Conservation (phyloP, 2,888 invertebrate genomes). For the Germaria angustata region DNA sequence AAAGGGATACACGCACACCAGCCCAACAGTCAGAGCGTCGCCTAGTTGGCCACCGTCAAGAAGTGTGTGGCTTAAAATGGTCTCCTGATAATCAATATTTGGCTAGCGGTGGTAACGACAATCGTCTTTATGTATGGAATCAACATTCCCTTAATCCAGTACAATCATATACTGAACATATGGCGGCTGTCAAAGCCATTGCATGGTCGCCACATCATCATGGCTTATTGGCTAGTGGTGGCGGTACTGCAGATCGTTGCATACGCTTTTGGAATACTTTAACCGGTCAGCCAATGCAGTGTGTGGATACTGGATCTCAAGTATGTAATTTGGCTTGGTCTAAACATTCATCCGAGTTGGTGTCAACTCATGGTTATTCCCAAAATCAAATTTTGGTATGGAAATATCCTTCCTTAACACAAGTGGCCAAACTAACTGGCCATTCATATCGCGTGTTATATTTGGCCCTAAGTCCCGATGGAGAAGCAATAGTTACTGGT, state of each 20-base stretch:
- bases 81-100: conserved; percentile 98
- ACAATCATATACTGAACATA: conserved; percentile 96
- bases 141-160: conserved; percentile 92
- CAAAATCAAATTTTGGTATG: conserved; percentile 99
- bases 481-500: conserved; percentile 99
- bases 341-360: conserved; percentile 97
- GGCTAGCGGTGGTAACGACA: conserved; percentile 98
- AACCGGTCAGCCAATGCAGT: conserved; percentile 98
- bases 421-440: conserved; percentile 97
- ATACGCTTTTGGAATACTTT: conserved; percentile 99
- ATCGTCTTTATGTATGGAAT: conserved; percentile 83
- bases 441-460: conserved; percentile 98
- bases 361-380: conserved; percentile 98
- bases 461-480: conserved; percentile 97
- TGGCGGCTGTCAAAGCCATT: conserved; percentile 98
- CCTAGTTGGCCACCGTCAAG: conserved; percentile 95
- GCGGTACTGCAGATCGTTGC: conserved; percentile 99
- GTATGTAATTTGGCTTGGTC: conserved; percentile 99
- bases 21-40: conserved; percentile 87
- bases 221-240: conserved; percentile 96
- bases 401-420: conserved; percentile 98
- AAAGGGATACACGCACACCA: conserved; percentile 95
- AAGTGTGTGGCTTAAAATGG: conserved; percentile 99
- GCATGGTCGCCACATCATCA: conserved; percentile 99
- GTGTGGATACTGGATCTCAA: conserved; percentile 98